A percentile compares a stretch with the other conserved stretches of the same genome.
Conservation (phyloP, 1,140 invertebrate genomes). For the Procambarus clarkii region DNA sequence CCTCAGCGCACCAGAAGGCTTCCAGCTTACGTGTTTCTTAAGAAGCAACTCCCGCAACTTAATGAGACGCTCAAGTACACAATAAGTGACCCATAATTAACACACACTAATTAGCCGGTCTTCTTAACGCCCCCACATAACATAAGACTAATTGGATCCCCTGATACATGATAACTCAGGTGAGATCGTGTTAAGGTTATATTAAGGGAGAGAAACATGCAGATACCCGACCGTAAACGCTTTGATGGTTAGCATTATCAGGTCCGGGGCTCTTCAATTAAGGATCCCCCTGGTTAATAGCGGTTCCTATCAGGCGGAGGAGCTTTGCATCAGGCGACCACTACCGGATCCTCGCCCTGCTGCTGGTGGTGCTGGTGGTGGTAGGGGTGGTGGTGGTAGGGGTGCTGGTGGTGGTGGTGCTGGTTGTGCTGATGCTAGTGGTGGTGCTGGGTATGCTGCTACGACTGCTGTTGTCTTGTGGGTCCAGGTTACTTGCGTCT, state of each 20-base stretch:
- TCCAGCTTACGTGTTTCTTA: background rate
- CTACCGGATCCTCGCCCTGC: too few relatives aligned
- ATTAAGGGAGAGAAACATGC: background rate
- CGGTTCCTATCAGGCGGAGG: constrained; percentile 14
- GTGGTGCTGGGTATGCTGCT: background rate
- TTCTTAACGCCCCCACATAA: constrained; percentile 39
- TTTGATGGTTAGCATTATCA: constrained; percentile 41
- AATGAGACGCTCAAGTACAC: constrained; percentile 39
- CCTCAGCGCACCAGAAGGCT: too few relatives aligned
- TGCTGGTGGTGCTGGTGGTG: too few relatives aligned
- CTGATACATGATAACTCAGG: constrained; percentile 39
- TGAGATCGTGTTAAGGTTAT: constrained; percentile 9
- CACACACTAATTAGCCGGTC: constrained; percentile 41
- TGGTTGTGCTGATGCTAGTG: too few relatives aligned
- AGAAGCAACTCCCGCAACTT: background rate
- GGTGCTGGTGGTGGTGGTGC: too few relatives aligned
- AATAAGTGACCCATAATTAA: constrained; percentile 54
- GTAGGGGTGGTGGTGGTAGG: too few relatives aligned
- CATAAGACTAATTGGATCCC: constrained; percentile 31
- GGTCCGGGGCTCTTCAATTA: constrained; percentile 28
- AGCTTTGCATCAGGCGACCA: too few relatives aligned
- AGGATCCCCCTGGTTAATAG: constrained; percentile 30
- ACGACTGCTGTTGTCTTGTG: background rate
- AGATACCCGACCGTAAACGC: constrained; percentile 42
- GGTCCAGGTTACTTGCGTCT: too few relatives aligned